Evolutionary conservation across 2,113 vertebrate genomes (phyloP), one percentile per base, ranked within the genome.

Genomic region (Columbina picui): DNA sequence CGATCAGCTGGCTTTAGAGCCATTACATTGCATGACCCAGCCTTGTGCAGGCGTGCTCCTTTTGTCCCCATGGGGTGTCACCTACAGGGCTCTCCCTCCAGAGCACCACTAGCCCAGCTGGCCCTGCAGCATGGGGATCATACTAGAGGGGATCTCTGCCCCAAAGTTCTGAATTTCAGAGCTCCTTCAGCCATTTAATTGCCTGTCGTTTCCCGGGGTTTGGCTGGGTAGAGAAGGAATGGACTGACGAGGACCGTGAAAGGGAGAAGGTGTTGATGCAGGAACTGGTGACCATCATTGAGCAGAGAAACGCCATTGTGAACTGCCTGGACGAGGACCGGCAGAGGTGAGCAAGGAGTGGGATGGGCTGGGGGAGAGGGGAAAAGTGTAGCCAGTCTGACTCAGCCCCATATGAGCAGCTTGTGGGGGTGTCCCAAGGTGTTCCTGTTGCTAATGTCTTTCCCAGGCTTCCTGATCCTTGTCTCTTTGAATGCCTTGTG

Each of bases 251-350:
- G 43, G 99, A 99, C 93, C 96, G 98, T 53, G 87, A 56, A 45
- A 98, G 95, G 63, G 99, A 99, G 89, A 98, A 98, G 95, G 98
- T 98, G 94, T 96, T 99, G 94, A 99, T 99, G 99, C 95, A 98
- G 32, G 98, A 99, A 93, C 97, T 99, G 47, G 97, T 99, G 74
- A 97, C 98, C 70, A 98, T 99, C 94, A 99, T 99, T 10, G 99
- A 99, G 70, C 98, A 99, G 97, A 98, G 99, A 92, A 99, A 99
- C 0, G 98, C 99, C 87, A 99, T 99, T 16, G 97, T 99, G 95
- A 99, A 98, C 98, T 98, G 98, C 97, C 88, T 99, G 94, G 99
- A 99, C 0, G 98, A 99, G 97, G 99, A 99, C 96, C 97, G 99
- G 91, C 99, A 99, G 98, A 99, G 99, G 99, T 99, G 23, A 79